These are phyloP conservation scores for Botia kubotai DNA, from an alignment of 2,797 vertebrate species.

Conservation along the genomic window DNA sequence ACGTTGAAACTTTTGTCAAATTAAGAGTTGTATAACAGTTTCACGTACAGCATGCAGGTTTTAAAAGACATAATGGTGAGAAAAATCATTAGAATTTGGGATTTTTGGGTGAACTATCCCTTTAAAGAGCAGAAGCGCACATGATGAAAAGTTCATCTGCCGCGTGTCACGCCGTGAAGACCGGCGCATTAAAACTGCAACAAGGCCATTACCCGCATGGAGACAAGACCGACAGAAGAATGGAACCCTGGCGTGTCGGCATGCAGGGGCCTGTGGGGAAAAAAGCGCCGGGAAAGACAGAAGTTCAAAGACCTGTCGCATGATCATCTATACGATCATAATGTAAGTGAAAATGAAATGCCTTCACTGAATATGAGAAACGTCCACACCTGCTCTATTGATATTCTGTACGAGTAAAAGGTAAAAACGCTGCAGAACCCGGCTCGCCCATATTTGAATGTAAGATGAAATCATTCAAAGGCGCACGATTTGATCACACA, in stretches of 20 bases:
- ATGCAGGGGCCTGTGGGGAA: background rate
- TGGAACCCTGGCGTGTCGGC: background rate
- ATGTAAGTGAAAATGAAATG: slow-evolving; percentile 36
- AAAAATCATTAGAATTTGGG: background rate
- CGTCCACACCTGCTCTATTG: slow-evolving; percentile 30
- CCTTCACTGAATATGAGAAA: slow-evolving; percentile 26
- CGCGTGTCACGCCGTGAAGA: slow-evolving; percentile 43
- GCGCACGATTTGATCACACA: slow-evolving; percentile 21
- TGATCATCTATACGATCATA: slow-evolving; percentile 18
- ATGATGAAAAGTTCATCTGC: slow-evolving; percentile 53
- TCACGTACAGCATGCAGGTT: too few species aligned
- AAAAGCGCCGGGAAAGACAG: background rate
- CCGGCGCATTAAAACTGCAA: slow-evolving; percentile 35
- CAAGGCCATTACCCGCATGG: slow-evolving; percentile 20
- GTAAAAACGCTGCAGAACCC: slow-evolving; percentile 26
- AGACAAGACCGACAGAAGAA: slow-evolving; percentile 27
- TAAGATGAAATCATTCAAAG: slow-evolving; percentile 48
- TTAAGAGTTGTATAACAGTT: background rate
- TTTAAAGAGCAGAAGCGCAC: slow-evolving; percentile 50
- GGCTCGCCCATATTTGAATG: slow-evolving; percentile 42
- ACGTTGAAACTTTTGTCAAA: too few species aligned
- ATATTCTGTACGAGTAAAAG: slow-evolving; percentile 43
- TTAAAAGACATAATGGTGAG: background rate
- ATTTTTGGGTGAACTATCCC: background rate
- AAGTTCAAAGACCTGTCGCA: slow-evolving; percentile 40